phyloP scores from a whole-genome alignment of 1,140 invertebrate species.

The Bombus waltoni region DNA sequence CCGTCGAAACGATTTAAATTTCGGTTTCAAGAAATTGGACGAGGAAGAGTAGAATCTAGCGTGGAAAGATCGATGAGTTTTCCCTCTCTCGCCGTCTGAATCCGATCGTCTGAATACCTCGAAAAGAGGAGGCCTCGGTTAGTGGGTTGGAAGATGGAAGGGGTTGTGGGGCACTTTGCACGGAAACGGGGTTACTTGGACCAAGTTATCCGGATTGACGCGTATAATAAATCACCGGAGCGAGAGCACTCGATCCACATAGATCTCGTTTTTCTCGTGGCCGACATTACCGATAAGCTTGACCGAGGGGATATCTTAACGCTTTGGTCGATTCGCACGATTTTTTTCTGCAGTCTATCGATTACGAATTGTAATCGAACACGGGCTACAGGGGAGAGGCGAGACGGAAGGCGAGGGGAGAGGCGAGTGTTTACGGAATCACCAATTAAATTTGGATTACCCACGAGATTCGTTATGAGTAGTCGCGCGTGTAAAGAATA shows the following conservation, averaged over 20 bases:
- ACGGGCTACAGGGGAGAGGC: too few relatives aligned
- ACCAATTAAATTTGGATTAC: constrained; percentile 10
- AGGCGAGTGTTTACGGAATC: not conserved
- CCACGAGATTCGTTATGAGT: too few relatives aligned
- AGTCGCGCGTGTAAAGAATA: not conserved
- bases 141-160: too few relatives aligned
- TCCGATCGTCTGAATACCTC: not conserved
- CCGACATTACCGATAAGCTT: constrained; percentile 41
- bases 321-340: constrained; percentile 17
- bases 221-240: constrained; percentile 48
- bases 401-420: too few relatives aligned
- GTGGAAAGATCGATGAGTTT: not conserved
- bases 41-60: not conserved
- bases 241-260: constrained; percentile 47
- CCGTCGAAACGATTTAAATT: not conserved
- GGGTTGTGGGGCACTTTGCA: constrained; percentile 1
- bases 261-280: constrained; percentile 38
- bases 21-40: too few relatives aligned
- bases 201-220: constrained; percentile 40
- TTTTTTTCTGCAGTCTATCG: constrained; percentile 4
- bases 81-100: not conserved
- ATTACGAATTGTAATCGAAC: constrained; percentile 10
- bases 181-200: constrained; percentile 31
- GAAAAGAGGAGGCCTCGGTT: not conserved
- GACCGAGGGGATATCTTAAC: constrained; percentile 14